A percentile compares a stretch with the other conserved stretches of the same genome.
phyloP scores from a whole-genome alignment of 2,113 vertebrate species.

The Aramus guarauna region DNA sequence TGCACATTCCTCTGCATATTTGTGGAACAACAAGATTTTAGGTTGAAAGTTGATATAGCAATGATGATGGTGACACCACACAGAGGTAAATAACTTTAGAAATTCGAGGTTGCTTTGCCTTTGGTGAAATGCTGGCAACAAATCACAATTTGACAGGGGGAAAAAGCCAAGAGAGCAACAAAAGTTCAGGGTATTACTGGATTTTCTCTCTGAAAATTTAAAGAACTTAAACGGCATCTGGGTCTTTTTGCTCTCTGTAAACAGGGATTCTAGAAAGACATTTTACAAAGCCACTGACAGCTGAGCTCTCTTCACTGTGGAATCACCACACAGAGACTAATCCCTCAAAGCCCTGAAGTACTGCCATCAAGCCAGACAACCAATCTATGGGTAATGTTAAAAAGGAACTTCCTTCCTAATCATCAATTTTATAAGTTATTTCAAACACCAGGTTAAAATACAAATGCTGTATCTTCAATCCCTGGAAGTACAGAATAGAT shows the following conservation, averaged over 20 bases:
- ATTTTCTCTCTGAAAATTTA: background rate
- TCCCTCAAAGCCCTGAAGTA: background rate
- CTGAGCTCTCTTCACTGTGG: background rate
- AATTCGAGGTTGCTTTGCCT: background rate
- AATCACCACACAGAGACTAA: background rate
- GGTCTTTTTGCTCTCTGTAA: background rate
- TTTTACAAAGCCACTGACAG: background rate
- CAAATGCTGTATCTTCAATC: background rate
- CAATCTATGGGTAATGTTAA: background rate
- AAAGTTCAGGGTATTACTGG: background rate
- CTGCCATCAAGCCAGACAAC: background rate
- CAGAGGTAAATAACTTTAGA: background rate
- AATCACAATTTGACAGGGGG: background rate
- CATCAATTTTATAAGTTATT: background rate
- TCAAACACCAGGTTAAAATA: background rate
- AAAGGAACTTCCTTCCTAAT: background rate
- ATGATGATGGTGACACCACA: background rate
- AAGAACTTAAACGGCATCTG: background rate
- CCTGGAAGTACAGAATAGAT: background rate
- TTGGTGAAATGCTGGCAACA: background rate
- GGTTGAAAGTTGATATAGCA: background rate
- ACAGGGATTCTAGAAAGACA: background rate
- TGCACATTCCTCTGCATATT: background rate
- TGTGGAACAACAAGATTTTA: background rate
- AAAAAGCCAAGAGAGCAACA: background rate